phyloP scores from a whole-genome alignment of 2,888 invertebrate species.

The Volucella inanis region DNA sequence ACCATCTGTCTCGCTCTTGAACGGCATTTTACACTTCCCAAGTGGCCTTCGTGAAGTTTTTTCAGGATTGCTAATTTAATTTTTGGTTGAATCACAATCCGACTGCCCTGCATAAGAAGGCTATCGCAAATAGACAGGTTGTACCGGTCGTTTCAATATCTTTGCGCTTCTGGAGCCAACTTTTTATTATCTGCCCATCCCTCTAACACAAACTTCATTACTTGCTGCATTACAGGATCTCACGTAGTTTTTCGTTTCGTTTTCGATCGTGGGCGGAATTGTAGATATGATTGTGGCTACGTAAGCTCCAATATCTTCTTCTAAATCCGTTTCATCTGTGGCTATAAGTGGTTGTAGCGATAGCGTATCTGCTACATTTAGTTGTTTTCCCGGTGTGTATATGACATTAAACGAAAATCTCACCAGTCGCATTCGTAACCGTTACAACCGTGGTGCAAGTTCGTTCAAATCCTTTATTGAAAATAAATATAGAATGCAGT shows the following conservation, averaged over 20 bases:
- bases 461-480: slow-evolving; percentile 33
- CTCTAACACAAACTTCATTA: too few relatives aligned
- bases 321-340: slow-evolving; percentile 8
- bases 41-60: too few relatives aligned
- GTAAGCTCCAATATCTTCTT: slow-evolving; percentile 11
- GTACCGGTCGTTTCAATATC: too few relatives aligned
- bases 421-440: slow-evolving; percentile 21
- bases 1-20: too few relatives aligned
- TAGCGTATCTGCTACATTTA: slow-evolving; percentile 29
- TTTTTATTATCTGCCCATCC: too few relatives aligned
- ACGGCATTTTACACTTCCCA: too few relatives aligned
- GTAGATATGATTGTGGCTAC: slow-evolving; percentile 25
- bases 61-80: too few relatives aligned
- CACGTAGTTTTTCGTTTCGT: not conserved
- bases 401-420: not conserved
- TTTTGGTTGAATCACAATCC: too few relatives aligned
- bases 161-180: too few relatives aligned
- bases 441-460: slow-evolving; percentile 28
- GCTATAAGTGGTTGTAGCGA: slow-evolving; percentile 4
- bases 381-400: slow-evolving; percentile 19
- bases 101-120: too few relatives aligned
- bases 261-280: slow-evolving; percentile 23
- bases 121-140: too few relatives aligned
- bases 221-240: too few relatives aligned
- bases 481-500: not conserved